Base-by-base conservation (phyloP, 2,113 vertebrate species). In the Eulemur macaco region DNA sequence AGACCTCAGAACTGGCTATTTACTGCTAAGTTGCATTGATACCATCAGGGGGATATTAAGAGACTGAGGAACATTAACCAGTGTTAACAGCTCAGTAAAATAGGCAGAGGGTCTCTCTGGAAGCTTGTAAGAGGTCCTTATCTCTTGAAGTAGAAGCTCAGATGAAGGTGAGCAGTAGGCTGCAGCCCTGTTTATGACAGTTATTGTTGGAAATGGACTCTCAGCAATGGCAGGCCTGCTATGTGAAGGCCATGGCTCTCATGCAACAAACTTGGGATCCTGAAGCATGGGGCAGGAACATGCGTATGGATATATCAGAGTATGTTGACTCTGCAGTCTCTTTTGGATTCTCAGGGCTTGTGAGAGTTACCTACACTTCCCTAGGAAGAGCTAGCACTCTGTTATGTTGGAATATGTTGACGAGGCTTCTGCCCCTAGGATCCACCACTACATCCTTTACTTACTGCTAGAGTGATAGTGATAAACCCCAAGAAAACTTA, bases 1-100 rank as follows among this genome's bases (percentile, higher is more conserved):
- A 77, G 25, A 87, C 21, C 81, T 15, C 5, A 91, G 11, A 91
- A 52, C 64, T 63, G 29, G 0, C 1, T 86, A 17, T 9, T 89
- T 68, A 73, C 18, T 90, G 66, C 15, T 45, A 80, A 54, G 13
- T 54, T 80, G 5, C 13, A 73, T 9, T 39, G 68, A 73, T 66
- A 6, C 12, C 50, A 89, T 50, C 14, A 71, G 71, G 76, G 52
- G 37, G 23, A 29, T 93, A 77, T 45, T 95, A 87, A 83, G 31
- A 88, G 47, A 81, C 3, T 14, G 7, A 25, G 8, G 6, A 37
- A 11, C n/a, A 42, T 54, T 83, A 64, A 45, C 8, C 42, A 92
- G 25, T 12, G 5, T 73, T 74, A 81, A 95, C 23, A 34, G 12
- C 3, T 66, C 45, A 87, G 9, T 12, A 42, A 50, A 17, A 34